phyloP scores from a whole-genome alignment of 2,797 vertebrate genomes.

The Potorous gilbertii region DNA sequence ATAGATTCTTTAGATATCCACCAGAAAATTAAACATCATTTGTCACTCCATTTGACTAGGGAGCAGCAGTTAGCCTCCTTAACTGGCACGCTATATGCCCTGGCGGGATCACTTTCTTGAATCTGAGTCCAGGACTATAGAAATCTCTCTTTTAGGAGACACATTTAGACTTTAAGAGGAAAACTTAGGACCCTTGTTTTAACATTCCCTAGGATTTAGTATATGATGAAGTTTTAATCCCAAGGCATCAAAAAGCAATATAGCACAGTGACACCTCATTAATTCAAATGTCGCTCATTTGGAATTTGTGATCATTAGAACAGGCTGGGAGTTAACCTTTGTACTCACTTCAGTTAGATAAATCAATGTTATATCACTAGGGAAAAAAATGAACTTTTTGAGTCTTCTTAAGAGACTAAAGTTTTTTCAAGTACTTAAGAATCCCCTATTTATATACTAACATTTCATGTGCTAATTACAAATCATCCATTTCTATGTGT shows the following conservation, averaged over 20 bases:
- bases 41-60: background rate
- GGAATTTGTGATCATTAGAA: background rate
- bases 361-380: background rate
- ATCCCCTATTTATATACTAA: background rate
- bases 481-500: background rate
- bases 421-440: background rate
- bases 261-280: background rate
- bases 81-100: background rate
- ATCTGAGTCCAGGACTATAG: background rate
- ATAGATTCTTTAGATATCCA: background rate
- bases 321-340: background rate
- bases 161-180: background rate
- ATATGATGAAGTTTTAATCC: background rate
- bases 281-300: background rate
- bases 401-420: background rate
- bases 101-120: background rate
- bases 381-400: background rate
- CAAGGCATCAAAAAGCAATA: background rate
- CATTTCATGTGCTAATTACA: background rate
- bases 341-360: background rate
- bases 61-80: background rate
- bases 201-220: background rate
- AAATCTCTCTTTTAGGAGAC: background rate
- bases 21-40: background rate
- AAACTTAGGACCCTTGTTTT: background rate